Conservation (phyloP, 2,113 vertebrate genomes). For the Tychaedon coryphoeus region DNA sequence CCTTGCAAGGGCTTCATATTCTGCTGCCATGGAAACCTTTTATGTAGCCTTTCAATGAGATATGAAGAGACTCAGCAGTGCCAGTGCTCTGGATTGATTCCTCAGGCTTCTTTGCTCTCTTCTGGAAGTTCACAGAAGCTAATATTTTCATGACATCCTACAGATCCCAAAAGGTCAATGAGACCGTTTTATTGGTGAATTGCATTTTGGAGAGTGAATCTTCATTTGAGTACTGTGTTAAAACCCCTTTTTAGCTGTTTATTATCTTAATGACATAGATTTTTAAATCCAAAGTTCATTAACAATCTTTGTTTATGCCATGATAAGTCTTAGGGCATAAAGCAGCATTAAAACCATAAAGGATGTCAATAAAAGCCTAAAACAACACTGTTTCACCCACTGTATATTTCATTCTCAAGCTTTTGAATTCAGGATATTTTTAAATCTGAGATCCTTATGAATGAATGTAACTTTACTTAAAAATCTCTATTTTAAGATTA, state of each 20-base stretch:
- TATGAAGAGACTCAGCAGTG: neutral
- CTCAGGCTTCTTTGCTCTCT: neutral
- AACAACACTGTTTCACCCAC: neutral
- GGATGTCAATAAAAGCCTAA: neutral
- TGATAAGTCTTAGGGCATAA: neutral
- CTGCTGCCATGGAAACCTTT: neutral
- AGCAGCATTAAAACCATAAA: neutral
- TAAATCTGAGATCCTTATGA: neutral
- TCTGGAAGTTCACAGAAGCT: neutral
- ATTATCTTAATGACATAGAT: neutral
- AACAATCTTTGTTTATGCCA: neutral
- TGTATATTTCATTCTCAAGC: neutral
- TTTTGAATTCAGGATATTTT: neutral
- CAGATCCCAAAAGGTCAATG: neutral
- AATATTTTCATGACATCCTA: neutral
- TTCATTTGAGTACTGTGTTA: neutral
- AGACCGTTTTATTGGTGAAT: neutral
- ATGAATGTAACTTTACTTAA: neutral
- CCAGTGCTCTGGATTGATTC: neutral
- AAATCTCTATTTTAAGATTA: neutral
- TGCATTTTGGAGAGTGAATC: neutral
- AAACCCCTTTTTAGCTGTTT: neutral
- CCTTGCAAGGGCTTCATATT: neutral
- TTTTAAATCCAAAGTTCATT: neutral
- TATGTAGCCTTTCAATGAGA: neutral